These are phyloP conservation scores for Periophthalmus magnuspinnatus DNA, from an alignment of 2,797 vertebrate species.

Conservation along the genomic window DNA sequence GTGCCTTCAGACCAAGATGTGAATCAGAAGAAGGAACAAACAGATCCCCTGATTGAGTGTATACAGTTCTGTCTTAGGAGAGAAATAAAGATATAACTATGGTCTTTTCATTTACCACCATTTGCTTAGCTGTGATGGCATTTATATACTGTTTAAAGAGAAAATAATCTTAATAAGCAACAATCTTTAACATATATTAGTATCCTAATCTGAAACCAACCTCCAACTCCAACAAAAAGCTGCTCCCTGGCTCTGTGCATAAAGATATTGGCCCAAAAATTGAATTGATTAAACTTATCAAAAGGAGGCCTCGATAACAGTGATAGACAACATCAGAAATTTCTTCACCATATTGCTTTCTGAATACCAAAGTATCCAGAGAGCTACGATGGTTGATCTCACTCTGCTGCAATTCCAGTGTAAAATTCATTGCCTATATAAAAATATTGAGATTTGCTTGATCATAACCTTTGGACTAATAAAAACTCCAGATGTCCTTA, in stretches of 20 bases:
- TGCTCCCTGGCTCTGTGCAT: conserved; percentile 72
- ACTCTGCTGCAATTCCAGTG: conserved; percentile 80
- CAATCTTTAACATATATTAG: conserved; percentile 78
- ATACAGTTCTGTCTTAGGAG: conserved; percentile 73
- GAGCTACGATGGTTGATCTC: conserved; percentile 76
- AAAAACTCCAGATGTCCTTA: conserved; percentile 82
- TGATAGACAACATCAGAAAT: conserved; percentile 78
- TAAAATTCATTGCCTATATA: conserved; percentile 87
- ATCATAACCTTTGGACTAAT: conserved; percentile 81
- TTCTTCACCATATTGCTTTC: conserved; percentile 70
- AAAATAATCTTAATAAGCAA: conserved; percentile 75
- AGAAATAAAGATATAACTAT: conserved; percentile 64
- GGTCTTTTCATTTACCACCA: conserved; percentile 70
- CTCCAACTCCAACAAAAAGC: conserved; percentile 57
- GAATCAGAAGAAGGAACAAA: conserved; percentile 80
- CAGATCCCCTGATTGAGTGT: conserved; percentile 75
- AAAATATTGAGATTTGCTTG: conserved; percentile 88
- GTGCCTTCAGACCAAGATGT: conserved; percentile 77
- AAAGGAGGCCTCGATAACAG: conserved; percentile 70
- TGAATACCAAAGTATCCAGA: conserved; percentile 78
- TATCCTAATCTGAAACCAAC: conserved; percentile 75
- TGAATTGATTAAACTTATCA: conserved; percentile 66
- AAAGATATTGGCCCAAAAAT: conserved; percentile 72
- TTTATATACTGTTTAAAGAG: conserved; percentile 78
- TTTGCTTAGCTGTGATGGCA: conserved; percentile 76